These are phyloP conservation scores for Emys orbicularis DNA, from an alignment of 2,797 vertebrate genomes.

Conservation along the genomic window DNA sequence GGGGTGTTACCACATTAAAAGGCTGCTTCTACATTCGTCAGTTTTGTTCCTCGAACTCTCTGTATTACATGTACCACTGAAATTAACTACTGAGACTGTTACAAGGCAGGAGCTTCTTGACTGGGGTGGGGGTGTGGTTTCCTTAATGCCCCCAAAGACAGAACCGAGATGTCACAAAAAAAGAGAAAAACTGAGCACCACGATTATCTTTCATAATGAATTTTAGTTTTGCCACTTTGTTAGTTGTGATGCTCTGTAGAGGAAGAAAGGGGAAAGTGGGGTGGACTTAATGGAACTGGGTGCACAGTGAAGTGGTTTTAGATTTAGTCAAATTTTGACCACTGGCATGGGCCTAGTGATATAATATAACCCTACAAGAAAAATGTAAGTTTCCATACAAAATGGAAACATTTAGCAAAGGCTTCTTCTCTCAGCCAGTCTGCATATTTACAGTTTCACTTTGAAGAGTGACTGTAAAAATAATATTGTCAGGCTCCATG, in stretches of 20 bases:
- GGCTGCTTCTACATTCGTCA: neutral
- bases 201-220: neutral
- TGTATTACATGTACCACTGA: neutral
- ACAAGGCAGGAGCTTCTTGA: neutral
- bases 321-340: neutral
- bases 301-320: neutral
- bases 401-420: neutral
- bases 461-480: neutral
- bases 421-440: fast-evolving
- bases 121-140: neutral
- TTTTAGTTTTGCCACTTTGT: neutral
- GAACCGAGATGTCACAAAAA: neutral
- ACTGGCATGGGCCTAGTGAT: neutral
- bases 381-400: neutral
- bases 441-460: neutral
- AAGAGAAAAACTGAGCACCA: neutral
- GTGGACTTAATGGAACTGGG: neutral
- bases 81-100: neutral
- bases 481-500: neutral
- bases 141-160: neutral
- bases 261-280: neutral
- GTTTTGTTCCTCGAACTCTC: neutral
- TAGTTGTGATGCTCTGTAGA: neutral
- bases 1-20: neutral
- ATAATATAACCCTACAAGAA: neutral